A percentile compares a stretch with the other conserved stretches of the same genome.
phyloP scores from a whole-genome alignment of 2,888 invertebrate genomes.

The Seira ritae region DNA sequence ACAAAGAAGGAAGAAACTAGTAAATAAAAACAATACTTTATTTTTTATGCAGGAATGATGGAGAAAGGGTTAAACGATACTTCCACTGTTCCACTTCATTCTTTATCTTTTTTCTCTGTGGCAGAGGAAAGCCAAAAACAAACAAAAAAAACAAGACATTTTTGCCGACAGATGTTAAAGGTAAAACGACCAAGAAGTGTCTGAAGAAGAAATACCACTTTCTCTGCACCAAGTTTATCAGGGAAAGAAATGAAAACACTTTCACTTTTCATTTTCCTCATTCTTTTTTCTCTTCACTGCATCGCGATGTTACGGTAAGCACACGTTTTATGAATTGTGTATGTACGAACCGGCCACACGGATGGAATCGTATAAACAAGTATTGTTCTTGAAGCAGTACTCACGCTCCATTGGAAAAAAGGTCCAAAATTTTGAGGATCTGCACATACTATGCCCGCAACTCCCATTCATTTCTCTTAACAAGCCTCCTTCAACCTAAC shows the following conservation, averaged over 20 bases:
- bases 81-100: not conserved
- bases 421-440: not conserved
- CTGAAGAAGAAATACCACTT: not conserved
- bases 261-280: conserved; percentile 30
- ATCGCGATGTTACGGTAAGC: not conserved
- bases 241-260: conserved; percentile 29
- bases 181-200: conserved; percentile 1
- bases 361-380: not conserved
- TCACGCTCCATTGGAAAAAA: not conserved
- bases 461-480: not conserved
- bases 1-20: conserved; percentile 25
- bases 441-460: not conserved
- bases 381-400: not conserved
- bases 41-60: too few species aligned
- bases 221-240: too few species aligned
- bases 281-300: conserved; percentile 12
- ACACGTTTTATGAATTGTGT: conserved; percentile 9
- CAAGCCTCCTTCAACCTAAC: not conserved
- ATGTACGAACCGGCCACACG: not conserved
- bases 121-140: too few species aligned
- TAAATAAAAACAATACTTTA: too few species aligned
- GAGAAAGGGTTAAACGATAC: not conserved
- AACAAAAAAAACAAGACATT: not conserved
- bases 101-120: not conserved
- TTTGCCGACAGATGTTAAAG: conserved; percentile 5